A percentile compares a stretch with the other conserved stretches of the same genome.
Evolutionary conservation across 2,797 vertebrate genomes (phyloP).

Genomic region (Mormyrus proboscirostris): DNA sequence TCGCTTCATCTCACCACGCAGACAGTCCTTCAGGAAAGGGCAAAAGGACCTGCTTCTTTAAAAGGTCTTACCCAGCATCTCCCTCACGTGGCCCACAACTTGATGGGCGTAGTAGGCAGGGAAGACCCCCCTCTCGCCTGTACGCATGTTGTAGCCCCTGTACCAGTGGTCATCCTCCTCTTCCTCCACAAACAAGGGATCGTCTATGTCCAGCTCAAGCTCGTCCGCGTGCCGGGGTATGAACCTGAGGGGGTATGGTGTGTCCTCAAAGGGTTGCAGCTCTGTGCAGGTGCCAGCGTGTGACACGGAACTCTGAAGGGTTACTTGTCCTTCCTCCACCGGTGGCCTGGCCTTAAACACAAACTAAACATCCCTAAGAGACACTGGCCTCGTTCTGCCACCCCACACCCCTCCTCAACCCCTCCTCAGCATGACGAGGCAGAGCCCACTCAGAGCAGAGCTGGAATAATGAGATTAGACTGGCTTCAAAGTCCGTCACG

Average conservation of each 20-base stretch:
- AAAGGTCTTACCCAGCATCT: conserved; percentile 49
- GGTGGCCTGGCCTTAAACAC: background rate
- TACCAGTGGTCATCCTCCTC: conserved; percentile 93
- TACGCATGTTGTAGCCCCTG: conserved; percentile 95
- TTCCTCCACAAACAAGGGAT: conserved; percentile 80
- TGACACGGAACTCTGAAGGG: background rate
- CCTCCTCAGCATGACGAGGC: background rate
- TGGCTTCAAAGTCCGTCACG: conserved; percentile 12
- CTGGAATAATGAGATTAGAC: conserved; percentile 8
- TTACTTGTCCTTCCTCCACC: background rate
- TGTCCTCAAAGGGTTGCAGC: background rate
- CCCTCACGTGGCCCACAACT: conserved; percentile 60
- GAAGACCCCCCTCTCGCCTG: conserved; percentile 82
- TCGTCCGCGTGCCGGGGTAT: conserved; percentile 90
- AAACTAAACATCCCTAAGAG: background rate
- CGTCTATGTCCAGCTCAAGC: conserved; percentile 82
- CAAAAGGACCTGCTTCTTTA: background rate
- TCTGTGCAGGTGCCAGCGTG: background rate
- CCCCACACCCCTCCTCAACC: background rate
- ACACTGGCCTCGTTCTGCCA: background rate
- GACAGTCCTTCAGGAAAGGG: background rate
- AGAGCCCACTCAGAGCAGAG: background rate
- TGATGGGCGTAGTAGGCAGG: conserved; percentile 85
- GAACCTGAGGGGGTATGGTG: conserved; percentile 62
- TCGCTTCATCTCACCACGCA: background rate